Percentiles rank a stretch among this genome's conserved stretches.
Conservation (phyloP, 2,113 vertebrate species). For the Eleginops maclovinus region DNA sequence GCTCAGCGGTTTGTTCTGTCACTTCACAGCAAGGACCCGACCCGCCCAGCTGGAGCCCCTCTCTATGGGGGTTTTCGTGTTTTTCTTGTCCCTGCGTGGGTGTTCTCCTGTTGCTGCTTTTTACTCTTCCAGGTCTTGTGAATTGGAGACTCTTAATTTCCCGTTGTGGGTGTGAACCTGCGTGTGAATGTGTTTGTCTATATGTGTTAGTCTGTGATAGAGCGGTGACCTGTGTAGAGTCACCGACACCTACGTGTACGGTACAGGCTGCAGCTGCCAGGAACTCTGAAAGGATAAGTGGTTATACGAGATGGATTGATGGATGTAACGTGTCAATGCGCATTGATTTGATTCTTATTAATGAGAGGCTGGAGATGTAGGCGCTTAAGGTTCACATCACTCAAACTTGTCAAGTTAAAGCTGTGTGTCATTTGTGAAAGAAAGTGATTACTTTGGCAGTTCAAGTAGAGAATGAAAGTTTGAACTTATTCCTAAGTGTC, state of each 20-base stretch:
- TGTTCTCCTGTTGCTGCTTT: constrained; percentile 11
- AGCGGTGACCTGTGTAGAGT: constrained; percentile 16
- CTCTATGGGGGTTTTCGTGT: constrained; percentile 3
- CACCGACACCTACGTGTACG: not conserved
- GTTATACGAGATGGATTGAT: constrained; percentile 21
- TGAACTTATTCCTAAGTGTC: not conserved
- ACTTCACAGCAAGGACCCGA: constrained; percentile 12
- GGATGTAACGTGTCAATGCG: constrained; percentile 31
- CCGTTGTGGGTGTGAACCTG: constrained; percentile 11
- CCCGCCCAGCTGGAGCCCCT: constrained; percentile 25
- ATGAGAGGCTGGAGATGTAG: not conserved
- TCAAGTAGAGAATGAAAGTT: not conserved
- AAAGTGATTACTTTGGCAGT: not conserved
- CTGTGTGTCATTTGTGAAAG: constrained; percentile 1
- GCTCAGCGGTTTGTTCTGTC: not conserved
- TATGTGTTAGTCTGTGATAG: constrained; percentile 24
- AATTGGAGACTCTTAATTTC: constrained; percentile 18
- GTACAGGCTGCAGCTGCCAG: not conserved
- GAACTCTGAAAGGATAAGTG: not conserved
- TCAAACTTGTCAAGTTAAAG: constrained; percentile 29
- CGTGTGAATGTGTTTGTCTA: constrained; percentile 17
- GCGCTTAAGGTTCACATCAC: constrained; percentile 11
- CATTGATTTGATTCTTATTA: constrained; percentile 47
- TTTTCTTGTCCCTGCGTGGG: not conserved
- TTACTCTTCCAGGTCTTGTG: constrained; percentile 17